These are phyloP conservation scores for Ptychochromis oligacanthus DNA, from an alignment of 2,113 vertebrate genomes.

Conservation along the genomic window DNA sequence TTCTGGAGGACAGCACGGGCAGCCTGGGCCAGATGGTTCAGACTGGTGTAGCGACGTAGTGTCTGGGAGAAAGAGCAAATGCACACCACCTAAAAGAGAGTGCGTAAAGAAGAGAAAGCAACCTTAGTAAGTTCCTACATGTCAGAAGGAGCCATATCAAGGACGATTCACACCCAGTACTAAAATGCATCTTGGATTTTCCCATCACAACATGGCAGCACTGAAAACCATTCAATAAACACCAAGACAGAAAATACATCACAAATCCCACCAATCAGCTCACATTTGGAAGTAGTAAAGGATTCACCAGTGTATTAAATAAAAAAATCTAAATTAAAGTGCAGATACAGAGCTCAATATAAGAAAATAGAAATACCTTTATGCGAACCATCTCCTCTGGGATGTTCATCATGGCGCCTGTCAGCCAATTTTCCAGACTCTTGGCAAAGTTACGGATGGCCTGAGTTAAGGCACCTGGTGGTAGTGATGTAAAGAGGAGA, in stretches of 20 bases:
- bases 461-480: conserved; percentile 94
- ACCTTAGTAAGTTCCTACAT: neutral
- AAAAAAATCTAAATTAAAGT: neutral
- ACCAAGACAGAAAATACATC: neutral
- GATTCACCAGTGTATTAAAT: neutral
- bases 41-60: conserved; percentile 88
- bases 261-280: neutral
- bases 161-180: neutral
- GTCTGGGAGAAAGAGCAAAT: conserved; percentile 90
- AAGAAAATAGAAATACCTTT: conserved; percentile 76
- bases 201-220: neutral
- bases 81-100: conserved; percentile 83
- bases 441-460: conserved; percentile 95
- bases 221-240: neutral
- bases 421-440: conserved; percentile 92
- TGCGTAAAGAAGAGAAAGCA: neutral
- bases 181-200: neutral
- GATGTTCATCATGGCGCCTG: conserved; percentile 92
- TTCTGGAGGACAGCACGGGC: conserved; percentile 91
- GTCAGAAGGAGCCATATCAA: neutral
- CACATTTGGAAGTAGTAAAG: neutral
- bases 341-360: neutral
- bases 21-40: conserved; percentile 91
- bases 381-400: conserved; percentile 93
- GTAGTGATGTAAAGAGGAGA: neutral